These are phyloP conservation scores for Syrrhaptes paradoxus DNA, from an alignment of 2,113 vertebrate genomes.

Conservation along the genomic window DNA sequence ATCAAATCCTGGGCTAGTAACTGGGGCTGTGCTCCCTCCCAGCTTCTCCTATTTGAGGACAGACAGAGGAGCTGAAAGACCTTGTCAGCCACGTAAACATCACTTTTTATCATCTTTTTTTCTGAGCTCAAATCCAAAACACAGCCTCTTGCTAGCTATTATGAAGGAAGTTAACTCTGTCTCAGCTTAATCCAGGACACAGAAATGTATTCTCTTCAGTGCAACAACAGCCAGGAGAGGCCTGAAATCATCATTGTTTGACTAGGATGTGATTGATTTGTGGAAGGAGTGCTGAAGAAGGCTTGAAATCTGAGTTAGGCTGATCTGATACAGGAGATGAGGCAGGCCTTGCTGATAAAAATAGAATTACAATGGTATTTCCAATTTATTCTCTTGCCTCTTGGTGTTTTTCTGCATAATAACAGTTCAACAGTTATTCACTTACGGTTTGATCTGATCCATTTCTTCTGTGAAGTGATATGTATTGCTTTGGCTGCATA, in stretches of 20 bases:
- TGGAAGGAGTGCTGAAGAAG: neutral
- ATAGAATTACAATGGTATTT: neutral
- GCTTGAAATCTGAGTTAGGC: neutral
- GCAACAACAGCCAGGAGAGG: neutral
- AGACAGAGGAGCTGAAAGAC: no score
- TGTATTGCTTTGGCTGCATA: neutral
- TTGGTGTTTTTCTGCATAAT: neutral
- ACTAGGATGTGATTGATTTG: neutral
- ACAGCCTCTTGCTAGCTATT: no score
- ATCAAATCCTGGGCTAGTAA: no score
- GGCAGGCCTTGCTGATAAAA: neutral
- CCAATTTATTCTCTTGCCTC: neutral
- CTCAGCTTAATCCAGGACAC: no score
- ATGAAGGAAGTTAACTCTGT: no score
- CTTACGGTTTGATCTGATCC: fast-evolving
- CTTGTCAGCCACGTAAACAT: no score
- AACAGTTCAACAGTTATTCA: neutral
- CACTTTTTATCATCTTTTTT: no score
- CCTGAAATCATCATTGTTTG: neutral
- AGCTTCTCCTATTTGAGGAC: no score
- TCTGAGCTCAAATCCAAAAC: no score
- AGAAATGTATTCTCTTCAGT: neutral
- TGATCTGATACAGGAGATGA: neutral
- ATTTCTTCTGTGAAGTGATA: neutral
- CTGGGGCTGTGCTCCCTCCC: no score